Percentiles rank a stretch among this genome's conserved stretches.
Evolutionary conservation across 2,113 vertebrate species (phyloP).

Genomic region (Himantopus leucocephalus): DNA sequence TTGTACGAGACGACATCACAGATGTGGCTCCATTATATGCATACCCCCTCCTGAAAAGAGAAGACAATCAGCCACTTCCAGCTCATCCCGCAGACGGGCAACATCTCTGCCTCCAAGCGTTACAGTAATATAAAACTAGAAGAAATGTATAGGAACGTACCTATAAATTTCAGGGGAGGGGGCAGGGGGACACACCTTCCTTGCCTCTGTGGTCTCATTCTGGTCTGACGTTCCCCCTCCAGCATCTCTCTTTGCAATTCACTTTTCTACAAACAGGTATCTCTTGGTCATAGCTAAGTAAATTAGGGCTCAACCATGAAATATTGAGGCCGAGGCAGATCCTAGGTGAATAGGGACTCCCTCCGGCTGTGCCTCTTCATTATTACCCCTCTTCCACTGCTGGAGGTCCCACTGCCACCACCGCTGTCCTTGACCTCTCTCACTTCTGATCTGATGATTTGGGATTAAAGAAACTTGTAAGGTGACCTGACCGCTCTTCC

Average conservation of each 20-base stretch:
- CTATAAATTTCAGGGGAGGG: not conserved
- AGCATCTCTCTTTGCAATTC: not conserved
- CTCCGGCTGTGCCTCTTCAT: not conserved
- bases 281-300: not conserved
- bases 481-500: not conserved
- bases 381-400: not conserved
- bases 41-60: conserved; percentile 73
- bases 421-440: fast-evolving
- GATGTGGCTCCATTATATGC: conserved; percentile 80
- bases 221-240: not conserved
- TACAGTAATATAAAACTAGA: not conserved
- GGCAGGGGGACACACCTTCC: not conserved
- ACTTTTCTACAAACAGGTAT: fast-evolving
- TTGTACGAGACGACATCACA: conserved; percentile 78
- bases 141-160: not conserved
- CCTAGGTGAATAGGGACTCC: not conserved
- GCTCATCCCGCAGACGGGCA: not conserved
- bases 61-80: not conserved
- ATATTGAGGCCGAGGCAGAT: not conserved
- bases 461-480: not conserved
- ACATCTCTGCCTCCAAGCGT: not conserved
- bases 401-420: not conserved
- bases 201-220: not conserved
- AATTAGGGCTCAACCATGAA: not conserved
- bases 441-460: not conserved